Base-by-base conservation (phyloP, 2,797 vertebrate species). In the Premnoplex brunnescens region DNA sequence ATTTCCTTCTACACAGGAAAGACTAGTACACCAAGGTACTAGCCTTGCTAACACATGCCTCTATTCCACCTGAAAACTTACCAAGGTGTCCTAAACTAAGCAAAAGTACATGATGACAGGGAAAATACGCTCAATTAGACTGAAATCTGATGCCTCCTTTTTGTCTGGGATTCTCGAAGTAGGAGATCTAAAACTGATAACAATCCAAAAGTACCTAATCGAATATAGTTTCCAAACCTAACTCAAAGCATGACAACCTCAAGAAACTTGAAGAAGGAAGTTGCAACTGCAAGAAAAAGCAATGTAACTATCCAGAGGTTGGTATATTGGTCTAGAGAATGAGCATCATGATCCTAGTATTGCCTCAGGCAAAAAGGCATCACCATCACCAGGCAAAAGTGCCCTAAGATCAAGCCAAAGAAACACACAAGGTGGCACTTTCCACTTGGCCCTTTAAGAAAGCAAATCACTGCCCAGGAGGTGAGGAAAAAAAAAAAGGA, bases 401-500 rank as follows among this genome's bases (percentile, higher is more conserved):
- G 9, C 26, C 20, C 36, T 37, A 75, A 27, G 7, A 27, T 0
- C 9, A n/a, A 49, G 24, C 3, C 62, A 82, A 27, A 34, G 28
- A 32, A 55, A 52, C 27, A 41, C 14, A 51, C 12, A 56, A 67
- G 2, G 15, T 30, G 3, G 24, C 2, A n/a, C 27, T 43, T 54
- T n/a, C 16, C 12, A 22, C 26, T 62, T 34, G 0, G 1, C 5
- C 28, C 14, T 60, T 48, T 19, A 37, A n/a, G n/a, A 32, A 14
- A 9, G 20, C 14, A 51, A 30, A 68, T 55, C 9, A 6, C 18
- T 63, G 10, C 22, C 22, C 28, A 49, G n/a, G 19, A 52, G 5
- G 5, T 3, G 14, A 7, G 7, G 4, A 0, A 22, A 18, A 18
- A 20, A 58, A 23, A 16, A 22, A 14, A 20, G 6, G 8, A 64